These are phyloP conservation scores for Nasonia vitripennis DNA, from an alignment of 1,140 invertebrate genomes.

Conservation along the genomic window DNA sequence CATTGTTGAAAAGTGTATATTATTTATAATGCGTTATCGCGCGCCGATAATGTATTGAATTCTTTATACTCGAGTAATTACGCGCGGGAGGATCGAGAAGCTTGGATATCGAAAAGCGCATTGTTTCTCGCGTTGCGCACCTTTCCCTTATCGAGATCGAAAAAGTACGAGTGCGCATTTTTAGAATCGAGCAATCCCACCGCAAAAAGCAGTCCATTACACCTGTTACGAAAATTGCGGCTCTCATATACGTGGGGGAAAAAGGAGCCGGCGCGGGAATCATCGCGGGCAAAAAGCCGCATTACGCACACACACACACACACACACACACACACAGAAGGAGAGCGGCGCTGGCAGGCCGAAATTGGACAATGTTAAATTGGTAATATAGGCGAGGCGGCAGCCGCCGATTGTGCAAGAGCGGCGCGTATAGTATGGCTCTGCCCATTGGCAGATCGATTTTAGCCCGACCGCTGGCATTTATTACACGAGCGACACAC, in stretches of 20 bases:
- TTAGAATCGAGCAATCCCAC: background rate
- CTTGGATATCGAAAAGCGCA: no score
- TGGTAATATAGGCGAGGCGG: background rate
- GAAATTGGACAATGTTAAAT: conserved; percentile 28
- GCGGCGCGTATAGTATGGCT: background rate
- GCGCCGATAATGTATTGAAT: no score
- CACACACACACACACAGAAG: background rate
- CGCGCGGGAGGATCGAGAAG: no score
- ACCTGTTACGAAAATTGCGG: background rate
- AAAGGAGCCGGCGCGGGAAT: background rate
- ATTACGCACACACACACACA: background rate
- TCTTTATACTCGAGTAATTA: no score
- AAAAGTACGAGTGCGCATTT: background rate
- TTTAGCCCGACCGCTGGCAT: background rate
- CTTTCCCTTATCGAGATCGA: no score
- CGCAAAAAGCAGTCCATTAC: background rate
- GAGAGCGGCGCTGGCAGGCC: background rate
- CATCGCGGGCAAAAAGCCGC: background rate
- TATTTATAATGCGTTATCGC: background rate
- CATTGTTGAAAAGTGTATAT: background rate
- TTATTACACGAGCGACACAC: conserved; percentile 29
- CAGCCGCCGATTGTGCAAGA: conserved; percentile 19
- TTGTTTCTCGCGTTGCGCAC: no score
- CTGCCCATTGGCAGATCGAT: conserved; percentile 17
- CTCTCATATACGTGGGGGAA: background rate